Evolutionary conservation across 2,888 invertebrate genomes (phyloP), one percentile per base, ranked within the genome.

Genomic region (Thumatha senex): DNA sequence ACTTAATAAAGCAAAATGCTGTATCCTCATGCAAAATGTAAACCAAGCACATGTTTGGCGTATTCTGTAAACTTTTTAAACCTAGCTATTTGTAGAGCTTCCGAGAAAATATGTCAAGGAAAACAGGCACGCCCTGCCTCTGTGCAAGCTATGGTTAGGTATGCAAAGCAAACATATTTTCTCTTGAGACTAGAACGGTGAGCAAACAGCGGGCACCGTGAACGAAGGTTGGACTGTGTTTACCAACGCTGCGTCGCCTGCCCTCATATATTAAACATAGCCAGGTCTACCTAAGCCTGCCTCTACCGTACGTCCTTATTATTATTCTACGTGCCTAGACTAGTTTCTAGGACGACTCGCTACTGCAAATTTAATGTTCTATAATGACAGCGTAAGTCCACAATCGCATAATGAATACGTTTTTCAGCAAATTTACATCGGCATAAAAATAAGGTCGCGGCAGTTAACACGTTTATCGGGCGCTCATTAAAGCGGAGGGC

Each of bases 381-480:
- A 62, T 76, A 71, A 76, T 72, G 74, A 72, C 65, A 61, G 68
- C 63, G 67, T 73, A 72, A 68, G 71, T 70, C 78, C 76, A 74
- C 83, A 84, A 81, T 82, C 79, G 78, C 70, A 80, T 84, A 86
- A 88, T 89, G 88, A 89, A 86, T 87, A 85, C 86, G 82, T 87
- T 90, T 88, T 89, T 84, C 86, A 84, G 84, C 85, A 86, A 86
- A 87, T 89, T 89, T 86, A 89, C 89, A 87, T 86, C 78, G 81
- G 80, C 86, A 88, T 91, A 89, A 90, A 89, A 90, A 90, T 90
- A 89, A 89, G 89, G 89, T 89, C 84, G 89, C 73, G 83, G 89
- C 89, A 87, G 88, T 91, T 89, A 89, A 87, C 89, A 86, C 89
- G 89, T 90, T 91, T 91, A 91, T 91, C 91, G 89, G 89, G 89